Conservation (phyloP, 2,888 invertebrate species). For the Argyresthia albistria region DNA sequence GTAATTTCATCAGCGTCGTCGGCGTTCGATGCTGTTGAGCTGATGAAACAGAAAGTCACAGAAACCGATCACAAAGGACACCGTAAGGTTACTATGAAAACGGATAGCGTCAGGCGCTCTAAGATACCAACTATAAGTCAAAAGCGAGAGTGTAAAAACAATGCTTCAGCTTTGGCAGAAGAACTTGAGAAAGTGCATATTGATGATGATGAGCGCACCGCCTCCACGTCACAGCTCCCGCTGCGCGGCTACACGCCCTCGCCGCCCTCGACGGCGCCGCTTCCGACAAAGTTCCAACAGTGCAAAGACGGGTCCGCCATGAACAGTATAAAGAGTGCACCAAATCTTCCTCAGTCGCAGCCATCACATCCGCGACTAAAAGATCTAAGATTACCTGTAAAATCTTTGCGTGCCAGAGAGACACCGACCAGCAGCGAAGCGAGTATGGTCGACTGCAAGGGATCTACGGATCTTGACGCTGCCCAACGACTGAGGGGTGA, state of each 20-base stretch:
- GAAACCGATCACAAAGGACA: slow-evolving; percentile 70
- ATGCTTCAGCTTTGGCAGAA: slow-evolving; percentile 52
- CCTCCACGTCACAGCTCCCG: slow-evolving; percentile 75
- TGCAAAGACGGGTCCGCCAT: slow-evolving; percentile 78
- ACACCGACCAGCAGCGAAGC: slow-evolving; percentile 75
- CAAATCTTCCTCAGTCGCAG: slow-evolving; percentile 79
- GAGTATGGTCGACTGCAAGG: slow-evolving; percentile 76
- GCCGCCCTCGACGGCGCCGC: slow-evolving; percentile 87
- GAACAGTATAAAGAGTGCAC: slow-evolving; percentile 87
- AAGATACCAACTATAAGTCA: slow-evolving; percentile 74
- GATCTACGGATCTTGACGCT: slow-evolving; percentile 58
- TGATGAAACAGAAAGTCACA: slow-evolving; percentile 18
- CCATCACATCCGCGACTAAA: slow-evolving; percentile 79
- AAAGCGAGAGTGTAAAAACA: slow-evolving; percentile 57
- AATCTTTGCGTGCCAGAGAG: slow-evolving; percentile 75
- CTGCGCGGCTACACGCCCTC: slow-evolving; percentile 84
- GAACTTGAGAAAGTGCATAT: slow-evolving; percentile 77
- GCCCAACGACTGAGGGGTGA: slow-evolving; percentile 72
- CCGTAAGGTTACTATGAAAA: slow-evolving; percentile 70
- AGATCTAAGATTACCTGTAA: slow-evolving; percentile 81
- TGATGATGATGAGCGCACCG: slow-evolving; percentile 67
- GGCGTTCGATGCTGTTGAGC: slow-evolving; percentile 63
- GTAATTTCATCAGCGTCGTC: slow-evolving; percentile 63
- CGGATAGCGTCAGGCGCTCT: slow-evolving; percentile 69
- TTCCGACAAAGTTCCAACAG: slow-evolving; percentile 85